Evolutionary conservation across 2,888 invertebrate genomes (phyloP).

Genomic region (Lepidonotus clava): DNA sequence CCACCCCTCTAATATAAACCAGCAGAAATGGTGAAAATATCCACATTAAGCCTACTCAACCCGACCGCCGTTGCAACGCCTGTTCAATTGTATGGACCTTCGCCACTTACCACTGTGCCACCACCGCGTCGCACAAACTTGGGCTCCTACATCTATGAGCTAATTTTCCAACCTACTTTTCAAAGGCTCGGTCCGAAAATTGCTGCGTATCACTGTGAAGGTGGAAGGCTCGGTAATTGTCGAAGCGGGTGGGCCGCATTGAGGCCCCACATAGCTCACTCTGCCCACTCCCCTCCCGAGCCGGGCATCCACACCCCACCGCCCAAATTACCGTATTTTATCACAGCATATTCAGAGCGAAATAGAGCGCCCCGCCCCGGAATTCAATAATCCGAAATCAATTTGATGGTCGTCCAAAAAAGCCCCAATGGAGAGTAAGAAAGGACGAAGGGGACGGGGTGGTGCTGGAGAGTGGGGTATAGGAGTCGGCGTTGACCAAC

Average conservation of each 20-base stretch:
- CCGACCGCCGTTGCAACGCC: too few species aligned
- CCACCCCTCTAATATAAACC: not conserved
- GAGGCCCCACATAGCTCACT: not conserved
- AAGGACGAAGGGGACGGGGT: not conserved
- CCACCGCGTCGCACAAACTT: not conserved
- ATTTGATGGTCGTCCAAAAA: not conserved
- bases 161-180: not conserved
- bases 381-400: constrained; percentile 29
- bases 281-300: too few species aligned
- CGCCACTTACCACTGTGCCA: too few species aligned
- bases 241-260: not conserved
- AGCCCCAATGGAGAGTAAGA: too few species aligned
- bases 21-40: not conserved
- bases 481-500: not conserved
- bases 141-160: not conserved
- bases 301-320: not conserved
- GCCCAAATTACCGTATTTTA: not conserved
- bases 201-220: not conserved
- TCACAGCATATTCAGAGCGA: not conserved
- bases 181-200: not conserved
- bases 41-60: not conserved
- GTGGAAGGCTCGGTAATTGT: not conserved
- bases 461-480: not conserved
- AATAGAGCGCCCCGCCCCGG: not conserved
- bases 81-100: too few species aligned